Percentiles rank a stretch among this genome's conserved stretches.
These are phyloP conservation scores for Urophycis tenuis DNA, from an alignment of 2,797 vertebrate genomes.

Conservation along the genomic window DNA sequence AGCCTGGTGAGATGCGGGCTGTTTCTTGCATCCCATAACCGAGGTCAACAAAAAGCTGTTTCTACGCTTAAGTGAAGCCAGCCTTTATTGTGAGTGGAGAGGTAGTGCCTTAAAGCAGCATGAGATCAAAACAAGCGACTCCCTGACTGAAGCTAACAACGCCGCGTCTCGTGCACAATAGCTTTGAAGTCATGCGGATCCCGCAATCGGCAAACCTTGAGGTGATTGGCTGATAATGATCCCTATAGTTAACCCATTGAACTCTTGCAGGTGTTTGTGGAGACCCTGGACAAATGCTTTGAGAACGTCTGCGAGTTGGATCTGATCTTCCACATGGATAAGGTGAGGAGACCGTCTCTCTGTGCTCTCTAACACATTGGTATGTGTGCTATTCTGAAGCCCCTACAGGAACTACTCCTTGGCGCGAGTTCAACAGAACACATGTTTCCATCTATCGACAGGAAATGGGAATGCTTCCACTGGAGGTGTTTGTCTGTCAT, in stretches of 20 bases:
- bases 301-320: constrained; percentile 98
- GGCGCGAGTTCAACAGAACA: neutral
- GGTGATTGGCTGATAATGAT: no score
- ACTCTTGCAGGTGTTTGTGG: constrained; percentile 87
- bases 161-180: no score
- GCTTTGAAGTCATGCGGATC: no score
- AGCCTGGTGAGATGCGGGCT: no score
- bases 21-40: no score
- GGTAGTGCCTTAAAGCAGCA: no score
- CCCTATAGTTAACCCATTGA: neutral
- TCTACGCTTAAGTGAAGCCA: no score
- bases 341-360: constrained; percentile 65
- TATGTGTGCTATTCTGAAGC: neutral
- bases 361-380: neutral
- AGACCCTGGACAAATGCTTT: constrained; percentile 98
- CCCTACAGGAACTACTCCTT: neutral
- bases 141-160: no score
- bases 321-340: constrained; percentile 98
- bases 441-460: neutral
- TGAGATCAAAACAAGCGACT: no score
- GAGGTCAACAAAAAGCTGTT: no score
- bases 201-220: no score
- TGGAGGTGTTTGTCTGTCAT: neutral
- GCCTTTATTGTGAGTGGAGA: no score
- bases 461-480: neutral